Base-by-base conservation (phyloP, 35 echinoderm and acorn worm species). In the Amphiura filiformis region DNA sequence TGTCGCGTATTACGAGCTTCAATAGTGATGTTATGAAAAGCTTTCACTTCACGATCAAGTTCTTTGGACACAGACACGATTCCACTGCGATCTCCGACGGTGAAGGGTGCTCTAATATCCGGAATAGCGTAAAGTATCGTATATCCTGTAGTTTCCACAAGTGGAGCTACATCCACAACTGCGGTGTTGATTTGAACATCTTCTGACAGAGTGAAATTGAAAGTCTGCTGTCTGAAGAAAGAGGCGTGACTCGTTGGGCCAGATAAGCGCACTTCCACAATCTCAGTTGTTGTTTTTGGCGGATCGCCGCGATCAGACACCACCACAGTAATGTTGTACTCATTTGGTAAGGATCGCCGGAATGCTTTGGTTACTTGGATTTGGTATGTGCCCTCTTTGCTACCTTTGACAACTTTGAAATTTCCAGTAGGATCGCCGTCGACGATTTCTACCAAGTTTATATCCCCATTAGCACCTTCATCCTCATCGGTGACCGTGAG, bases 401-500 rank as follows among this genome's bases (percentile, higher is more conserved):
- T 39, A 34, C 38, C 49, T 14, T 88, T 36, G 22, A 38, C 36
- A 32, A 95, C 61, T 35, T 38, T 37, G 34, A 99, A 99, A 78
- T 86, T 86, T n/a, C 78, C 79, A 39, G 76, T 83, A 0, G 90
- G 77, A 75, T 99, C 93, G 32, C 90, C 96, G 9, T 90, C 87
- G 17, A 89, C 40, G 13, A 99, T 90, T 23, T 91, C 38, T 22
- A 99, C 80, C 7, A 13, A 18, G 37, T 82, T 39, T 38, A 99
- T 92, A 31, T 90, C 78, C 17, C 96, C 96, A 88, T 99, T 99
- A 4, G 20, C 56, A 1, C 96, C 96, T 31, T 84, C 79, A 42
- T 99, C 96, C 81, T 90, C 78, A 86, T 99, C 96, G 32, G 40
- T 93, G 36, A 99, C 96, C 13, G 33, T 77, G 37, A 99, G 76